phyloP scores from a whole-genome alignment of 2,888 invertebrate genomes.

The Rosalia funebris region DNA sequence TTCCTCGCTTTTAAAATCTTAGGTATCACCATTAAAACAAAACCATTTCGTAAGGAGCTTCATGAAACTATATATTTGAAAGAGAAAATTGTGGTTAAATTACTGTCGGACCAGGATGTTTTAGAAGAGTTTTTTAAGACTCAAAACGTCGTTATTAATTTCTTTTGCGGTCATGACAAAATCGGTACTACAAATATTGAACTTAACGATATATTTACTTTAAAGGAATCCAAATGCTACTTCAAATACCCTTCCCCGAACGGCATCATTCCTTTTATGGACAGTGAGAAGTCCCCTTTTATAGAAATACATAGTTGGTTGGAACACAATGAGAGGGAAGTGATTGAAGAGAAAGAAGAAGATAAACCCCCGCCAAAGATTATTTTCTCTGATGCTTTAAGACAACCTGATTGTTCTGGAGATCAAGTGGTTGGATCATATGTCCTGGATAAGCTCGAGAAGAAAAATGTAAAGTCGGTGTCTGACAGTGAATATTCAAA shows the following conservation, averaged over 20 bases:
- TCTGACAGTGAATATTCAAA: constrained; percentile 28
- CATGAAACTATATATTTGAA: constrained; percentile 55
- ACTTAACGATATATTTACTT: constrained; percentile 45
- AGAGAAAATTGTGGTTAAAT: constrained; percentile 57
- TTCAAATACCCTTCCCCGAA: constrained; percentile 53
- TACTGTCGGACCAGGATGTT: constrained; percentile 50
- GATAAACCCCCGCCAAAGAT: constrained; percentile 36
- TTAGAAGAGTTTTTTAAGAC: constrained; percentile 54
- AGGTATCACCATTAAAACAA: constrained; percentile 59
- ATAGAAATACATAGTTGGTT: constrained; percentile 52
- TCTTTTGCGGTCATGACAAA: constrained; percentile 53
- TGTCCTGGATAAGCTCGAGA: constrained; percentile 35
- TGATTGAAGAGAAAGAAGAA: constrained; percentile 8
- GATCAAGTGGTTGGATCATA: constrained; percentile 29
- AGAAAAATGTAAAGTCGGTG: constrained; percentile 32
- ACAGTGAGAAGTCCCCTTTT: constrained; percentile 49
- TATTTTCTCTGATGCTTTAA: constrained; percentile 38
- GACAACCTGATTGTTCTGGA: constrained; percentile 27
- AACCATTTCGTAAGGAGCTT: constrained; percentile 56
- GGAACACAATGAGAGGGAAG: constrained; percentile 30
- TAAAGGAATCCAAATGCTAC: constrained; percentile 43
- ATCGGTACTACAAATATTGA: constrained; percentile 55
- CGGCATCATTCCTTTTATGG: constrained; percentile 49
- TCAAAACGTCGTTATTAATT: constrained; percentile 52
- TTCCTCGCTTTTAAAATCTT: constrained; percentile 57